phyloP scores from a whole-genome alignment of 35 echinoderm and acorn worm genomes.

The Diadema setosum region DNA sequence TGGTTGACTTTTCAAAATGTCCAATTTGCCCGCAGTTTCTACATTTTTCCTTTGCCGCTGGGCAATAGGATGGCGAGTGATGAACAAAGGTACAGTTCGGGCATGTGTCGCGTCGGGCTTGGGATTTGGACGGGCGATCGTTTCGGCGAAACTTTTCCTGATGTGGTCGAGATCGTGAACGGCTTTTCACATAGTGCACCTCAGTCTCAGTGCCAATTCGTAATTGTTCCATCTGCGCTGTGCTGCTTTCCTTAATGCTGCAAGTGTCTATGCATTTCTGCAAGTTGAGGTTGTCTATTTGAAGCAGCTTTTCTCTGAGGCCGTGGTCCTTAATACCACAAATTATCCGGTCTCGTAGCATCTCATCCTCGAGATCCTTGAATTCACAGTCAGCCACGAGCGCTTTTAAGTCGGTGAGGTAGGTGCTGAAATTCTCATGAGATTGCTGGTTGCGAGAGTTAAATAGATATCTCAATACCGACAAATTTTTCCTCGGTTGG shows the following conservation, averaged over 20 bases:
- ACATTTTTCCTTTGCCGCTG: neutral
- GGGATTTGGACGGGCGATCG: neutral
- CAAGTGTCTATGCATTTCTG: slow-evolving; percentile 1
- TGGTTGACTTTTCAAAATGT: neutral
- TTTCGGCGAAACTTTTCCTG: no score
- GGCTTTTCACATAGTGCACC: no score
- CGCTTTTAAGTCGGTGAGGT: neutral
- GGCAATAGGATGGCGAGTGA: neutral
- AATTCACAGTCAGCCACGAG: slow-evolving; percentile 29
- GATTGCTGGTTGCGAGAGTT: slow-evolving; percentile 24
- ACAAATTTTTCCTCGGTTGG: slow-evolving; percentile 15
- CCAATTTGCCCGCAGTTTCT: neutral
- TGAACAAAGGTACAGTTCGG: neutral
- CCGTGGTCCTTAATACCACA: neutral
- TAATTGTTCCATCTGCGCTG: neutral
- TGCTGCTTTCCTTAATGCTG: neutral
- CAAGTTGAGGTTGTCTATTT: neutral
- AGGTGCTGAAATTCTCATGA: slow-evolving; percentile 15
- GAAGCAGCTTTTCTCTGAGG: neutral
- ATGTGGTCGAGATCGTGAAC: no score
- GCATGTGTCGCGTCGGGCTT: neutral
- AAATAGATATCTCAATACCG: slow-evolving; percentile 35
- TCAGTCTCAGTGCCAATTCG: no score
- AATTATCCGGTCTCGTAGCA: neutral
- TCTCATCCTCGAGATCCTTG: neutral